Evolutionary conservation across 1,140 invertebrate genomes (phyloP).

Genomic region (Drosophila mayri): DNA sequence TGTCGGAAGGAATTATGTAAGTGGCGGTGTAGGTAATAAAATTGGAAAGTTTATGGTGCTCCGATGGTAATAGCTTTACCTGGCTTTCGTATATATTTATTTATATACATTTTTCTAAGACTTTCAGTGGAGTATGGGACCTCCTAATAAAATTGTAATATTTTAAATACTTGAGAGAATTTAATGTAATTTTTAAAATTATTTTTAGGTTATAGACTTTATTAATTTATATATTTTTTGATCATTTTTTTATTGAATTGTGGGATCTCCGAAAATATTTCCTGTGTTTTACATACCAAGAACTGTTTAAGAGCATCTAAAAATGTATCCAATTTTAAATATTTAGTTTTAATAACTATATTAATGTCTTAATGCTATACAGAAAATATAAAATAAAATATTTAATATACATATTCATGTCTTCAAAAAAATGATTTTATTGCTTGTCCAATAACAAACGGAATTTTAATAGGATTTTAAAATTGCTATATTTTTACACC

Average conservation of each 20-base stretch:
- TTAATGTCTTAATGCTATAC: background rate
- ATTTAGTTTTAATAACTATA: background rate
- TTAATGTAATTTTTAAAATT: background rate
- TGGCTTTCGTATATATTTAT: background rate
- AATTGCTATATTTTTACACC: background rate
- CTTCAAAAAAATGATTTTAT: background rate
- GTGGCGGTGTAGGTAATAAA: constrained; percentile 38
- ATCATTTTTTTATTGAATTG: no score
- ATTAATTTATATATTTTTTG: background rate
- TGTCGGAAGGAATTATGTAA: constrained; percentile 15
- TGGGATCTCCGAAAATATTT: background rate
- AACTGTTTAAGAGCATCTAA: background rate
- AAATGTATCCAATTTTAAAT: background rate
- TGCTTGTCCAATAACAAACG: background rate
- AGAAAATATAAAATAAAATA: background rate
- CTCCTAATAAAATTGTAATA: background rate
- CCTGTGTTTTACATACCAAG: no score
- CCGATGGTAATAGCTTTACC: constrained; percentile 2
- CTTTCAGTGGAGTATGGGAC: background rate
- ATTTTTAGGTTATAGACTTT: background rate
- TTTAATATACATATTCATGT: no score
- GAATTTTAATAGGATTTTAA: background rate
- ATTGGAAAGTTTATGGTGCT: constrained; percentile 42
- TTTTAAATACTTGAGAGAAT: background rate
- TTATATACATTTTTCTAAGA: constrained; percentile 4